Percentiles rank a stretch among this genome's conserved stretches.
These are phyloP conservation scores for Pontoporia blainvillei DNA, from an alignment of 2,113 vertebrate species.

Conservation along the genomic window DNA sequence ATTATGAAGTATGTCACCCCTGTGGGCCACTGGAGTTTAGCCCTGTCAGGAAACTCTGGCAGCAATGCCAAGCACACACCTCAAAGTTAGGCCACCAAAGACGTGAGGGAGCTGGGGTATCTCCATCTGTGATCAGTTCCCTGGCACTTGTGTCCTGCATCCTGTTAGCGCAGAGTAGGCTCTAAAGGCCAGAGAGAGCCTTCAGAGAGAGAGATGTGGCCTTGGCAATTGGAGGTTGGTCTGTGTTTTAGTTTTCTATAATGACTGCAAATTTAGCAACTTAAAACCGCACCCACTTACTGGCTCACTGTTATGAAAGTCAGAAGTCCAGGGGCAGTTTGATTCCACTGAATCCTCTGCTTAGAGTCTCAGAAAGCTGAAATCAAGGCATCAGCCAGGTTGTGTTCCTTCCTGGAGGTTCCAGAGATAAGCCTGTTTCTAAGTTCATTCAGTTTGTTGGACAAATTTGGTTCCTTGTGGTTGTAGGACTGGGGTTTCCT, in stretches of 20 bases:
- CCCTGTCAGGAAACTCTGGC: not conserved
- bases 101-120: rapidly evolving
- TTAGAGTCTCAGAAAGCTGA: not conserved
- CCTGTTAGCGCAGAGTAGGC: not conserved
- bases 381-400: not conserved
- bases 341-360: not conserved
- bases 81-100: too few relatives aligned
- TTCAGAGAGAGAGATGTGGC: not conserved
- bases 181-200: not conserved
- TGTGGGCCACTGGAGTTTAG: not conserved
- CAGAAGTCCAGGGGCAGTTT: not conserved
- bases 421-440: not conserved
- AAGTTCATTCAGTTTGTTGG: not conserved
- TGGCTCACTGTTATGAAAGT: not conserved
- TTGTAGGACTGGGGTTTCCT: not conserved
- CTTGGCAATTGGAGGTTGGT: not conserved
- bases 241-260: not conserved
- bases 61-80: not conserved
- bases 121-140: not conserved
- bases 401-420: not conserved
- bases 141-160: not conserved
- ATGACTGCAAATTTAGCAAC: not conserved
- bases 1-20: rapidly evolving
- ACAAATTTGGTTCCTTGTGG: not conserved
- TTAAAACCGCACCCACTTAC: not conserved